A percentile compares a stretch with the other conserved stretches of the same genome.
phyloP scores from a whole-genome alignment of 2,113 vertebrate genomes.

The Apteryx mantelli region DNA sequence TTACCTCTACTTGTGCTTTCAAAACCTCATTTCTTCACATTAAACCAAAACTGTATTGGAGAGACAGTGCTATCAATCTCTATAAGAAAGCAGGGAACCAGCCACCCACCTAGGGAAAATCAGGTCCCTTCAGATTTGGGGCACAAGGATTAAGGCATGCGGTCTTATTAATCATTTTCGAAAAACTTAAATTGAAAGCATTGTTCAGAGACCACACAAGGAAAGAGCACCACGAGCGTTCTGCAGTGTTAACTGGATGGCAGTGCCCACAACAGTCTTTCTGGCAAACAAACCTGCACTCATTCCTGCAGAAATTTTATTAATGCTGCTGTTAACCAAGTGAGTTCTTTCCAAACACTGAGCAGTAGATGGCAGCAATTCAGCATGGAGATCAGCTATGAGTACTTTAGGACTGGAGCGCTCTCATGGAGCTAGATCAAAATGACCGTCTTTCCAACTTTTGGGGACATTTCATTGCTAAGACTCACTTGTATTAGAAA shows the following conservation, averaged over 20 bases:
- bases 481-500: background rate
- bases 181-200: background rate
- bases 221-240: background rate
- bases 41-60: background rate
- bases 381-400: background rate
- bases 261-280: background rate
- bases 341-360: background rate
- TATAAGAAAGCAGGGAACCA: too few relatives aligned
- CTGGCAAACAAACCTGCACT: background rate
- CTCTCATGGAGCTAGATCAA: background rate
- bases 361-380: slow-evolving; percentile 46
- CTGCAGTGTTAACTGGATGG: background rate
- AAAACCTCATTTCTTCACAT: too few relatives aligned
- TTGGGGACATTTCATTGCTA: background rate
- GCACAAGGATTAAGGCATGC: background rate
- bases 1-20: background rate
- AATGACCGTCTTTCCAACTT: accelerated
- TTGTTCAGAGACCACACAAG: accelerated
- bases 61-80: background rate
- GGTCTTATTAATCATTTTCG: background rate
- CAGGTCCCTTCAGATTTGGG: background rate
- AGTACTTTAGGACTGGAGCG: accelerated
- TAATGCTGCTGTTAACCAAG: background rate
- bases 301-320: accelerated
- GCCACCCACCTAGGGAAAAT: background rate